Conservation (phyloP, 1,140 invertebrate species). For the Penaeus chinensis region DNA sequence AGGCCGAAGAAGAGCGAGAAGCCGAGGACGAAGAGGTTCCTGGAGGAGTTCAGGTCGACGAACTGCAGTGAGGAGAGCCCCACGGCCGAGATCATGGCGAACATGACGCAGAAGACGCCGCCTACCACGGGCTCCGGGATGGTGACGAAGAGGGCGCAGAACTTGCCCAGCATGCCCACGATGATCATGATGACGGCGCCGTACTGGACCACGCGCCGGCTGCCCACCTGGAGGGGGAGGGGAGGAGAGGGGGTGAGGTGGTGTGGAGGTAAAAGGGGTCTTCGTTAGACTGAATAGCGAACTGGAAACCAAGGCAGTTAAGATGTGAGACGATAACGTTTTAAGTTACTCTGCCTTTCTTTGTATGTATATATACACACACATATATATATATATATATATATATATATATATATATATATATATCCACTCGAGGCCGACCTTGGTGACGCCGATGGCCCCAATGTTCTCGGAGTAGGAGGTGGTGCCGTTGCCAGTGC, state of each 20-base stretch:
- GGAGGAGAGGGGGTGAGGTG: no score
- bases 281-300: no score
- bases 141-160: slow-evolving; percentile 87
- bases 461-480: slow-evolving; percentile 92
- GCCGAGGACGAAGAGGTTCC: slow-evolving; percentile 30
- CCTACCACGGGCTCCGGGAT: slow-evolving; percentile 90
- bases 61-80: slow-evolving; percentile 17
- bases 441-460: slow-evolving; percentile 80
- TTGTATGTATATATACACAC: no score
- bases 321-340: no score
- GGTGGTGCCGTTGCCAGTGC: slow-evolving; percentile 85
- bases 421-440: slow-evolving; percentile 51
- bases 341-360: no score
- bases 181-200: slow-evolving; percentile 82
- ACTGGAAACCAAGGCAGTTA: no score
- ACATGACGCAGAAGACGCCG: slow-evolving; percentile 87
- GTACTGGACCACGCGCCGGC: slow-evolving; percentile 84
- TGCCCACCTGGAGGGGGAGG: slow-evolving; percentile 76
- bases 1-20: slow-evolving; percentile 27
- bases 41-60: slow-evolving; percentile 35
- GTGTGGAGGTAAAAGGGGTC: no score
- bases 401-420: no score
- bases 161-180: slow-evolving; percentile 83
- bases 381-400: no score
- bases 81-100: slow-evolving; percentile 86